Evolutionary conservation across 2,888 invertebrate species (phyloP).

Genomic region (Chironomus riparius): DNA sequence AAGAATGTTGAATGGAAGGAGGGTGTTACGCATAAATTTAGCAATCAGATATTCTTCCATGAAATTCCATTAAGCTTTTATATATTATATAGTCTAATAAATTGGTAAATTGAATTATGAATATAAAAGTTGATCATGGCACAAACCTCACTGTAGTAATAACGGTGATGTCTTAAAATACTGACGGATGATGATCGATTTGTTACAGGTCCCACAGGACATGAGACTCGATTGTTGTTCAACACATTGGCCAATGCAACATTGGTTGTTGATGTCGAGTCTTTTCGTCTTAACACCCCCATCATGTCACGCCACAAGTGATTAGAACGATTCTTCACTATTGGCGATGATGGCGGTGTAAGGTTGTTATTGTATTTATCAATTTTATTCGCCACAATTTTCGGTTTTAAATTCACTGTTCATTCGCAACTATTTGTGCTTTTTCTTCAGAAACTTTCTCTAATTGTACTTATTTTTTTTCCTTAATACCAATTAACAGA

Average conservation of each 20-base stretch:
- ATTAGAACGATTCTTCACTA: conserved; percentile 5
- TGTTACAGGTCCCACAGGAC: background rate
- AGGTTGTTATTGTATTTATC: conserved; percentile 23
- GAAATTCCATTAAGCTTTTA: background rate
- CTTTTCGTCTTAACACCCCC: conserved; percentile 21
- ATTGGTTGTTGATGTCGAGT: conserved; percentile 12
- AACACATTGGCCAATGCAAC: conserved; percentile 4
- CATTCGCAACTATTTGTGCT: background rate
- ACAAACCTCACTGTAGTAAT: conserved; percentile 17
- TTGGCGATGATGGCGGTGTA: conserved; percentile 10
- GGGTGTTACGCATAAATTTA: background rate
- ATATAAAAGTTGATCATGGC: background rate
- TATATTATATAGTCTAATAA: background rate
- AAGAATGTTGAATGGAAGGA: no score
- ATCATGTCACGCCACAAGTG: conserved; percentile 23
- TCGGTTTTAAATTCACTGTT: background rate
- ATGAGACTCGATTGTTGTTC: conserved; percentile 18
- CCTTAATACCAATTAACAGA: background rate
- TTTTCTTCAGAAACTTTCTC: background rate
- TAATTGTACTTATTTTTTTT: background rate
- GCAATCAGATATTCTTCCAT: background rate
- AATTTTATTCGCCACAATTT: conserved; percentile 23
- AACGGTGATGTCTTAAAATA: conserved; percentile 14
- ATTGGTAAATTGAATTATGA: background rate
- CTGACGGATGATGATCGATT: conserved; percentile 14